Percentiles rank a stretch among this genome's conserved stretches.
Evolutionary conservation across 1,140 invertebrate genomes (phyloP).

Genomic region (Portunus trituberculatus): DNA sequence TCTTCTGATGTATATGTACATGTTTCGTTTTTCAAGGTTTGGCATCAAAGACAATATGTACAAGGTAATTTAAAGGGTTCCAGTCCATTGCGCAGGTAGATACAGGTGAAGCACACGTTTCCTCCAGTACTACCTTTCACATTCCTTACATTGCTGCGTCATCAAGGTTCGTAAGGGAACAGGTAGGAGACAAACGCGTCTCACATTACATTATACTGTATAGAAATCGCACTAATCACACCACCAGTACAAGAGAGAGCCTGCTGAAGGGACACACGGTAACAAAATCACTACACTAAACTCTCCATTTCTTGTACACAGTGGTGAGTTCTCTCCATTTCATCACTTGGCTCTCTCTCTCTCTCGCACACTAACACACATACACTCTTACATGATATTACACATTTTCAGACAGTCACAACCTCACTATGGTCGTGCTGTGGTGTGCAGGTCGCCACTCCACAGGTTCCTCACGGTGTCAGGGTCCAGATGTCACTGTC

Average conservation of each 20-base stretch:
- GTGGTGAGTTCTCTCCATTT: neutral
- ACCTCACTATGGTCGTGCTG: too few relatives aligned
- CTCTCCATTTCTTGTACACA: neutral
- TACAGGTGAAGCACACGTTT: too few relatives aligned
- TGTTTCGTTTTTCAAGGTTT: neutral
- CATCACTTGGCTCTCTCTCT: too few relatives aligned
- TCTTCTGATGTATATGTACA: neutral
- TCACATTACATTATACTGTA: too few relatives aligned
- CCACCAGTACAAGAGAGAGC: neutral
- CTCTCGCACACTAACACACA: too few relatives aligned
- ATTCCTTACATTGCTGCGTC: too few relatives aligned
- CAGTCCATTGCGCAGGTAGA: neutral
- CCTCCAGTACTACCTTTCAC: too few relatives aligned
- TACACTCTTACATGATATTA: neutral
- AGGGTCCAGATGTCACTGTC: too few relatives aligned
- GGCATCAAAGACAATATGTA: neutral
- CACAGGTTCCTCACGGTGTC: too few relatives aligned
- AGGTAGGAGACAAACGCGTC: too few relatives aligned
- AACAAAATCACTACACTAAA: neutral
- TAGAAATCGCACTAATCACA: neutral
- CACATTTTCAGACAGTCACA: neutral
- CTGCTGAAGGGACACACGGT: neutral
- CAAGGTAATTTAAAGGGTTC: neutral
- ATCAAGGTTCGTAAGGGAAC: too few relatives aligned
- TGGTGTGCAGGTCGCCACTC: too few relatives aligned